Conservation (phyloP, 2,113 vertebrate species). For the Pomatorhinus ruficollis region DNA sequence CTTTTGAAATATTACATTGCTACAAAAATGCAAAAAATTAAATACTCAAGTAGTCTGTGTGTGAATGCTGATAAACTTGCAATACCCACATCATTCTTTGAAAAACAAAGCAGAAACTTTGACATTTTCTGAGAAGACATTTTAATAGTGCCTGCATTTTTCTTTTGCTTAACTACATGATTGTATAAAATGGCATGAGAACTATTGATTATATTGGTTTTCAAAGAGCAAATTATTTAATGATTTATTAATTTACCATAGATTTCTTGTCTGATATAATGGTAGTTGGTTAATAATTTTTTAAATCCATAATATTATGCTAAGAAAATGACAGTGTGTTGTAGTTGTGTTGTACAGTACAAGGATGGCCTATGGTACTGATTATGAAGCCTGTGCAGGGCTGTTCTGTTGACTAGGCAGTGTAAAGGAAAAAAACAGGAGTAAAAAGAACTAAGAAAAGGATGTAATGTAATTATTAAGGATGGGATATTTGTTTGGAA, state of each 20-base stretch:
- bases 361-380: background rate
- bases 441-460: background rate
- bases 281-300: background rate
- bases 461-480: background rate
- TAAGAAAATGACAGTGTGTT: background rate
- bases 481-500: background rate
- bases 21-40: background rate
- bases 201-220: background rate
- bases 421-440: background rate
- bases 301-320: background rate
- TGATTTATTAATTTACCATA: slow-evolving; percentile 17
- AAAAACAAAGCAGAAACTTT: background rate
- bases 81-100: background rate
- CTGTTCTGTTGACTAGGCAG: background rate
- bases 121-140: background rate
- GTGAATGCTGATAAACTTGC: slow-evolving; percentile 26
- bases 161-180: background rate
- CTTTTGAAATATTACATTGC: background rate
- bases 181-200: background rate
- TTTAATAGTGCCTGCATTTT: slow-evolving; percentile 4
- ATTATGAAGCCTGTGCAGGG: background rate
- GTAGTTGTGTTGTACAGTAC: background rate
- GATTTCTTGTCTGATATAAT: background rate
- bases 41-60: background rate
- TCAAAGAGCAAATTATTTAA: slow-evolving; percentile 16